Evolutionary conservation across 2,888 invertebrate species (phyloP), one percentile per base, ranked within the genome.

Genomic region (Tipula unca): DNA sequence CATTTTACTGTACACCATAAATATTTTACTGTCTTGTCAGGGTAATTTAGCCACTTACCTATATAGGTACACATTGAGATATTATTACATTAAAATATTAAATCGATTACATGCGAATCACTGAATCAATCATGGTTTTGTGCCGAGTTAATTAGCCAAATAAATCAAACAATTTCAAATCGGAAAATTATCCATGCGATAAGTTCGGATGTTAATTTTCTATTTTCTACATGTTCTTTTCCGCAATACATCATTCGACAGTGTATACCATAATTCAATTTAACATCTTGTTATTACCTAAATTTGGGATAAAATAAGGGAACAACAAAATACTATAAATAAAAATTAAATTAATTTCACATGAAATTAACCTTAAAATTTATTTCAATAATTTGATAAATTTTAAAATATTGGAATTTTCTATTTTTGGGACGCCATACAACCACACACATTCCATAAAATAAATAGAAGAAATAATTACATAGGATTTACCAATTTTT

Each of bases 301-400:
- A 69, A 69, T 69, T 25, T 69, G 13, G 13, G 10, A 25, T 69
- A 25, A 25, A 69, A 69, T 25, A 25, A 69, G 69, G 69, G 69
- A 69, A 25, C 69, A 25, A 69, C 25, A 69, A 48, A 25, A 69
- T 25, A 25, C 25, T 69, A 69, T 25, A 69, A 69, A 69, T 69
- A 69, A 69, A 69, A 69, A 69, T 69, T 69, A 69, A 69, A 69
- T 69, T 69, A 69, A 69, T 69, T 69, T 69, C 69, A 69, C 25
- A 69, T 69, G 69, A 69, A 69, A 69, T 69, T 69, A 69, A 69
- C 69, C 69, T 69, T 69, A 69, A 69, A 69, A 69, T 69, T 69
- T 25, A 69, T 69, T 69, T 69, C 69, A 69, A 69, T 69, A 25
- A 69, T 69, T 69, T 69, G 69, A 69, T 69, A 69, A 69, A 69